Conservation (phyloP, 2,888 invertebrate genomes). For the Penaeus monodon region DNA sequence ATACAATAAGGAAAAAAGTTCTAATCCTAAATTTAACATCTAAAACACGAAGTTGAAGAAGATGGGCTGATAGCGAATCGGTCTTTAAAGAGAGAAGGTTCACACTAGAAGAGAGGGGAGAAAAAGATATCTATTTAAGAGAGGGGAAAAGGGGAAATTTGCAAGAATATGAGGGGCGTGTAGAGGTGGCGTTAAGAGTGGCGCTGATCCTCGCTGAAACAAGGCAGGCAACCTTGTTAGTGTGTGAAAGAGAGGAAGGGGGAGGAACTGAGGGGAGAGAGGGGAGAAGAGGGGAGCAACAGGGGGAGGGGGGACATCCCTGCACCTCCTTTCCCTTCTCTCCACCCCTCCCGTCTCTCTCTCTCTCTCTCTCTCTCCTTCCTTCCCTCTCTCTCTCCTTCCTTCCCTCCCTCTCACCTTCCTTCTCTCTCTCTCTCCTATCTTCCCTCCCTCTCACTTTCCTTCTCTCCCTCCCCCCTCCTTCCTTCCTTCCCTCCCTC, state of each 20-base stretch:
- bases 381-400: neutral
- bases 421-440: neutral
- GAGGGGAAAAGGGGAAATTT: too few species aligned
- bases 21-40: too few species aligned
- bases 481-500: neutral
- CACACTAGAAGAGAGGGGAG: too few species aligned
- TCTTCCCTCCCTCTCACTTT: neutral
- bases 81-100: too few species aligned
- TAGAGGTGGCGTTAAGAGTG: neutral
- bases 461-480: neutral
- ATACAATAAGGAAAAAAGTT: too few species aligned
- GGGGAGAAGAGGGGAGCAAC: neutral
- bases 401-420: neutral
- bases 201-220: constrained; percentile 49
- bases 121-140: too few species aligned
- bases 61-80: too few species aligned
- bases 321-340: neutral
- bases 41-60: too few species aligned
- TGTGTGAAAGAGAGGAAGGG: constrained; percentile 26
- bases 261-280: neutral
- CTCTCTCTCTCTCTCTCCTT: neutral
- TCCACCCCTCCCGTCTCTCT: neutral
- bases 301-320: neutral
- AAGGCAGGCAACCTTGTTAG: constrained; percentile 50
- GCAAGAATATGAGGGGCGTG: too few species aligned